Conservation (phyloP, 2,888 invertebrate genomes). For the Polyploca ridens region DNA sequence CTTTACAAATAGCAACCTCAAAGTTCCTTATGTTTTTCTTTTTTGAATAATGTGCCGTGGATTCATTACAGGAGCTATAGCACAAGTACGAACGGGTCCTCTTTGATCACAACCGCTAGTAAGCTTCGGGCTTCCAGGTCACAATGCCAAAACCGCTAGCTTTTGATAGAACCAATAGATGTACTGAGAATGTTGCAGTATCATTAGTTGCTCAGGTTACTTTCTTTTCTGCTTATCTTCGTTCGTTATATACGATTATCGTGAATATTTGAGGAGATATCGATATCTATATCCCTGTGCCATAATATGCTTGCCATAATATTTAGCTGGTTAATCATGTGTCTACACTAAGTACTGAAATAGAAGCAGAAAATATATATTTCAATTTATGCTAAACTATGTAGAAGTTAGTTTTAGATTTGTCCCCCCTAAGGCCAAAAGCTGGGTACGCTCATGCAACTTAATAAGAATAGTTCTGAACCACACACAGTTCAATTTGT, state of each 20-base stretch:
- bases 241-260: neutral
- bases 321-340: too few relatives aligned
- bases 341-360: too few relatives aligned
- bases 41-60: neutral
- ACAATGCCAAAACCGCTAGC: neutral
- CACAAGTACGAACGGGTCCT: neutral
- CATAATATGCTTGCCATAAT: too few relatives aligned
- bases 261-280: too few relatives aligned
- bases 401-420: too few relatives aligned
- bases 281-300: too few relatives aligned
- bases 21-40: neutral
- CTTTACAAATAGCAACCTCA: constrained; percentile 27
- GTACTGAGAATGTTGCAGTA: neutral
- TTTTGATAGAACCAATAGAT: neutral
- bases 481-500: neutral
- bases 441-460: neutral
- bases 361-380: too few relatives aligned
- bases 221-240: neutral
- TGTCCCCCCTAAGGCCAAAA: too few relatives aligned
- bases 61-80: neutral
- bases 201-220: neutral
- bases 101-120: constrained; percentile 1
- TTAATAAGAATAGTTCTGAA: neutral
- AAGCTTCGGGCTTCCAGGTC: neutral
- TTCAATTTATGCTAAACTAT: too few relatives aligned